Evolutionary conservation across 2,888 invertebrate species (phyloP), one percentile per base, ranked within the genome.

Genomic region (Rotaria sp.): DNA sequence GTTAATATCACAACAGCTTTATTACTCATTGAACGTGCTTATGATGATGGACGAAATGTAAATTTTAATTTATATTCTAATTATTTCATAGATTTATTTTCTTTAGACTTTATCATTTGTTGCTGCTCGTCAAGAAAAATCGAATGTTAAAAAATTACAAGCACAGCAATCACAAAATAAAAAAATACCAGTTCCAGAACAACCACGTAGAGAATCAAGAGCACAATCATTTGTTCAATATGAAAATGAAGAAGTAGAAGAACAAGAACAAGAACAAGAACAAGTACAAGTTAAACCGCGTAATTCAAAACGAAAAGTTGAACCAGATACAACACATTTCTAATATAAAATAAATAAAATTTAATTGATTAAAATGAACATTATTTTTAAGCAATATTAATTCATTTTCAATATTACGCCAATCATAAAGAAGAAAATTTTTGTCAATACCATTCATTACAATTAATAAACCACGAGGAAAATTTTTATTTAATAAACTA

Each of bases 341-440:
- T 67, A 67, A 67, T 1, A 67, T 18, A 35, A 67, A 67, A 67
- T 21, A 35, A 5, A 67, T 5, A 4, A 67, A 67, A 67, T 67
- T 30, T 15, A 21, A 35, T 35, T 67, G 30, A 67, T 21, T 18
- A 35, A 8, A 38, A 35, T 35, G 5, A 35, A 67, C 67, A 67
- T 5, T 15, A 35, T 67, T 67, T 15, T 67, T 30, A 35, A 38
- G 4, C 18, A 4, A 35, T 38, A 18, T 5, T 18, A 67, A 8
- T 67, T 67, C 67, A 35, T 67, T 35, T 15, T 67, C 45, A 45
- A 80, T 80, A 80, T 45, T 8, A 26, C 45, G 41, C 80, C 80
- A 80, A 80, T 80, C 80, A 80, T 45, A 80, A 15, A 80, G 4
- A n/a, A 80, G 80, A 80, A 80, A 80, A 26, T 80, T 80, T 26